Evolutionary conservation across 2,888 invertebrate genomes (phyloP), one percentile per base, ranked within the genome.

Genomic region (Ctenicera cuprea): DNA sequence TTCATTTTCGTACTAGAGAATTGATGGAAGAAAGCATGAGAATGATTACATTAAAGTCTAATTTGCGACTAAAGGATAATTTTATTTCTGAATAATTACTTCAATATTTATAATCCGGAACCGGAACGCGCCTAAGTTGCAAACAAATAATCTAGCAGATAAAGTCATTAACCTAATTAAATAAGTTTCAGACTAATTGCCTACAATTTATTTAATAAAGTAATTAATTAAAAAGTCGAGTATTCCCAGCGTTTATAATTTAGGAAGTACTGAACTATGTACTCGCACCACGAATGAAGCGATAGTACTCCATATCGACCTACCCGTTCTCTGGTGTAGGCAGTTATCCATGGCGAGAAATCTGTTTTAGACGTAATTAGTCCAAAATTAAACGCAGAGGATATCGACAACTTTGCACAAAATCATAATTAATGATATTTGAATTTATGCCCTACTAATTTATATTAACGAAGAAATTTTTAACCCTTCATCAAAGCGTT

Each of bases 121-220:
- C 45, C 18, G 33, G 61, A 66, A 67, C 54, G 48, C 62, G 38
- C 33, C 61, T 72, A 67, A 59, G 22, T 67, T 66, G 41, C 50
- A 66, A 57, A 66, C 61, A 67, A 66, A 59, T 65, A 71, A 59
- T 65, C 57, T 71, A 65, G 30, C 71, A 64, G 71, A 71, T 71
- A 64, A 71, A 71, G 67, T 68, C 62, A 63, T 73, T 73, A 67
- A 68, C 62, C 73, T 73, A 73, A 73, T 73, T 73, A 73, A 73
- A 63, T 52, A 62, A 64, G 43, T 73, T 67, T 54, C 37, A 67
- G 63, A 63, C 33, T 67, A 67, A 73, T 73, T 63, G 62, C 62
- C 62, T 33, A 43, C 63, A 73, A 45, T 67, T 63, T 61, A 38
- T 72, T 62, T 67, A 63, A 67, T 73, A 73, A 73, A 67, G 72